Evolutionary conservation across 1,140 invertebrate species (phyloP), one percentile per base, ranked within the genome.

Genomic region (Drosophila fuyamai): DNA sequence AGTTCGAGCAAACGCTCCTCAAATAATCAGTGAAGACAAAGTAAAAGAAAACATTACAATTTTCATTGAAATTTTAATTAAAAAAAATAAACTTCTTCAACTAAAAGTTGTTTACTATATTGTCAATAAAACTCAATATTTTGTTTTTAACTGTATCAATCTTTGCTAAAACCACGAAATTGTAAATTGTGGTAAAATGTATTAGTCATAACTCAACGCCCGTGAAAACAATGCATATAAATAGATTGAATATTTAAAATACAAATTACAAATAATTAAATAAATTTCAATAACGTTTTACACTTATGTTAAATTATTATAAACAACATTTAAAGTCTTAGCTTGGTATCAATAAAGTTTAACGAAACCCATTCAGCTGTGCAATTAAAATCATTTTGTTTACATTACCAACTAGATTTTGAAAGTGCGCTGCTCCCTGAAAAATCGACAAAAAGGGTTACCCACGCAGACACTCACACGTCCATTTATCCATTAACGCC

Each of bases 1-100:
- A 51, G 63, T 46, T 50, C 7, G 40, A 61, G 50, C 50, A 54
- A 79, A 65, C 51, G 58, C 56, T 62, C 50, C 88, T 89, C 74
- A 91, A 91, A 84, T 91, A 88, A 91, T 91, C 88, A 91, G 41
- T 53, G 43, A 66, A 72, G 61, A 85, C 88, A 84, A 81, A 85
- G 77, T 86, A 79, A 85, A 91, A 81, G 88, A 91, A 91, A 91
- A 91, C 89, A 91, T 89, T 91, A 79, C 80, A 91, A 79, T 91
- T 89, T 91, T 91, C 91, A 91, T 91, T 91, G 89, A 84, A 91
- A 91, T 84, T 27, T 14, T 44, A 57, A n/a, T 38, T 13, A 14
- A 51, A 74, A 61, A 46, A 55, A 40, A 56, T 41, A 32, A 6
- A 32, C 7, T 32, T 32, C 29, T 32, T 2, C 29, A 32, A 32